Base-by-base conservation (phyloP, 1,140 invertebrate genomes). In the Ips typographus region DNA sequence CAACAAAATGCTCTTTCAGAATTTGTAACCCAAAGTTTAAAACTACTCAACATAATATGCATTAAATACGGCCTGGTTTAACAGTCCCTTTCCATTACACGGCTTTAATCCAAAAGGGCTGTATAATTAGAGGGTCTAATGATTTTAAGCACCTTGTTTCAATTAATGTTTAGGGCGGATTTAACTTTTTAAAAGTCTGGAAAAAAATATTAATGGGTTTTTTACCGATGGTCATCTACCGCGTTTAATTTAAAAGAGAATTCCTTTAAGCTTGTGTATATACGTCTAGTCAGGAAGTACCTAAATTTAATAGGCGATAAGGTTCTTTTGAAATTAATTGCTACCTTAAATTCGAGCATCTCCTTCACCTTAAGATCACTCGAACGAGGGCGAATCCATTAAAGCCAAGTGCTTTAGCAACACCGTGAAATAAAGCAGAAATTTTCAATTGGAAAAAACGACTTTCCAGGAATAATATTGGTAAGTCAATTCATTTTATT, bases 81-180 rank as follows among this genome's bases (percentile, higher is more conserved):
- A 42, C 38, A 66, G 64, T 40, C 64, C 64, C 43, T 58, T 66
- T 51, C 53, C 51, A 65, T 65, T 65, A 65, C 62, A 65, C 62
- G 55, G 64, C 43, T 66, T 58, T 66, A 66, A 66, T 66, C 64
- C 64, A 43, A 66, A 58, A 58, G 64, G 64, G 53, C 40, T 49
- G 55, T 58, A 66, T 66, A 66, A 66, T 66, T 66, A 66, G 64
- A 22, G 7, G 36, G 53, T 47, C 53, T 66, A 66, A 66, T 66
- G 64, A 66, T 66, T 66, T 66, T 66, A 66, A 66, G 64, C 53
- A 66, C 64, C 64, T 66, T 66, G 64, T 66, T 66, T 57, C 55
- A 66, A 66, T 66, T 66, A 58, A 66, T 58, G 43, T 66, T 66
- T 57, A 38, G 42, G 53, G 53, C 41, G n/a, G 55, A 39, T 58